These are phyloP conservation scores for Himalopsyche japonica DNA, from an alignment of 2,888 invertebrate species.

Conservation along the genomic window DNA sequence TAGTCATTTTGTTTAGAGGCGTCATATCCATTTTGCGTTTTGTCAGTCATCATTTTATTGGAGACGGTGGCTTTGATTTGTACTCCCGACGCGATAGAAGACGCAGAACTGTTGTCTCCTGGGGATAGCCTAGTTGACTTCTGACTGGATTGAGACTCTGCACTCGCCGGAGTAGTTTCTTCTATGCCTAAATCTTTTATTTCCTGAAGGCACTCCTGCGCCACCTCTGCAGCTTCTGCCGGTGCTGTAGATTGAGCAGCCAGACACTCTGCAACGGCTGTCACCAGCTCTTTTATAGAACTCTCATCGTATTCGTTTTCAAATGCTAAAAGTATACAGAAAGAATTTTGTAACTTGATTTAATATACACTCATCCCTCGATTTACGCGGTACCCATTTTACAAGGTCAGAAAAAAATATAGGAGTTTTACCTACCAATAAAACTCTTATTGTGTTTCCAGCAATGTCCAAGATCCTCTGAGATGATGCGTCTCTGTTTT, in stretches of 20 bases:
- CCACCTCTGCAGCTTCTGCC: constrained; percentile 43
- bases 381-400: too few species aligned
- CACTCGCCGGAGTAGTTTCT: neutral
- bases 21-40: neutral
- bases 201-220: constrained; percentile 31
- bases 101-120: neutral
- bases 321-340: neutral
- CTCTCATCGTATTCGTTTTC: neutral
- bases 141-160: neutral
- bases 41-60: neutral
- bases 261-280: constrained; percentile 48
- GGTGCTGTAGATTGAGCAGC: constrained; percentile 44
- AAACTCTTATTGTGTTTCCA: too few species aligned
- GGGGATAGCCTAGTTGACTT: neutral
- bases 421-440: too few species aligned
- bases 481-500: too few species aligned
- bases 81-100: neutral
- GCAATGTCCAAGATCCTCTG: too few species aligned
- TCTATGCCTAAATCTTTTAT: neutral
- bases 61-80: neutral
- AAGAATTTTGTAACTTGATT: neutral
- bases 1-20: too few species aligned
- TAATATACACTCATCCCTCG: too few species aligned
- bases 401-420: too few species aligned
- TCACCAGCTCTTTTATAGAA: constrained; percentile 47